Base-by-base conservation (phyloP, 2,113 vertebrate species). In the Phrynosoma blainvillii region DNA sequence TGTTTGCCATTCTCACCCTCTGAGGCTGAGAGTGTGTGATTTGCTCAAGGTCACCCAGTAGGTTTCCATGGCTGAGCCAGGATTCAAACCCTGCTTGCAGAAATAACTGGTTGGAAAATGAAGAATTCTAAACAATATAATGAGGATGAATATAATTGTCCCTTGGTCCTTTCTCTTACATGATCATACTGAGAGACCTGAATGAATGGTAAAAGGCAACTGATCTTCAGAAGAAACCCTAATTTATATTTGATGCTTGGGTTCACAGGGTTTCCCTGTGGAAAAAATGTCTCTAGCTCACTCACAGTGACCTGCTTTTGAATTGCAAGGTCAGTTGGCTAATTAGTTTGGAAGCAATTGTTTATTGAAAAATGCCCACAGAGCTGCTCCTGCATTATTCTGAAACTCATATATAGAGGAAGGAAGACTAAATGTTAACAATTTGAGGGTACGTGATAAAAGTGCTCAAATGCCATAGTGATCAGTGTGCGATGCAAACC, bases 281-380 rank as follows among this genome's bases (percentile, higher is more conserved):
- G 77, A 47, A 81, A 42, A 30, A 87, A 87, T 81, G 54, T 25
- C n/a, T 71, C 79, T 59, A n/a, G 42, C 23, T 74, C 20, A 2
- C 32, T 62, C 52, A 73, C 4, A 62, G 54, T 27, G 12, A 74
- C 68, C 11, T 74, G 52, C 71, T 36, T 59, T 75, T 75, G 52
- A 75, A 68, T 52, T 5, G 12, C 23, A 59, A 36, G 68, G 70
- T 81, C 54, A 74, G 36, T 30, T 47, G 79, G 54, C 68, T 74
- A 87, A 87, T 87, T 87, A 87, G 78, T 87, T 81, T 32, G 8
- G 42, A 62, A 87, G 66, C 66, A 70, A 87, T 82, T 81, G 66
- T 74, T 81, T 30, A 73, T 81, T 81, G 66, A 56, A 40, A 80
- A 73, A 87, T 21, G 36, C 32, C 79, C 36, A 11, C 54, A 81